Evolutionary conservation across 2,888 invertebrate species (phyloP).

Genomic region (Aethes cnicana): DNA sequence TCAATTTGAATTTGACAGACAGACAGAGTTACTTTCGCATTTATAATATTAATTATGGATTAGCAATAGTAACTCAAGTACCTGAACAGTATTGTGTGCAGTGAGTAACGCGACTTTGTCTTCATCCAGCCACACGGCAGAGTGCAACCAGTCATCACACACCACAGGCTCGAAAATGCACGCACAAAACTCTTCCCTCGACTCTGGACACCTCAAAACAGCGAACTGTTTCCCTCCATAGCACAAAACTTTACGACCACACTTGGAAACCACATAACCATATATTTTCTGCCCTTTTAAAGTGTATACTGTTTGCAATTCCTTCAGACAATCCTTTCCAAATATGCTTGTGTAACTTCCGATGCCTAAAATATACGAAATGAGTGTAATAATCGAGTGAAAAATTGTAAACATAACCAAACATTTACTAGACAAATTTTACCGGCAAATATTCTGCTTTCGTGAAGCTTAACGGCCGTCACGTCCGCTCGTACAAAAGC

Average conservation of each 20-base stretch:
- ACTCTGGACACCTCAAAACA: slow-evolving; percentile 36
- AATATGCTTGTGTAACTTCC: slow-evolving; percentile 72
- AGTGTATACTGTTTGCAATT: slow-evolving; percentile 44
- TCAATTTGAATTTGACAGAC: no score
- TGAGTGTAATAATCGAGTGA: slow-evolving; percentile 7
- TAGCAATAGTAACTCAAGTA: slow-evolving; percentile 37
- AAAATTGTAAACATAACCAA: slow-evolving; percentile 33
- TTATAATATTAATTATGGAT: background rate
- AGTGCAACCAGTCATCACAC: slow-evolving; percentile 86
- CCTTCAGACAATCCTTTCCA: slow-evolving; percentile 40
- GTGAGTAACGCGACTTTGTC: slow-evolving; percentile 81
- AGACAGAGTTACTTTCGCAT: no score
- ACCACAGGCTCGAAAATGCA: slow-evolving; percentile 46
- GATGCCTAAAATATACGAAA: slow-evolving; percentile 71
- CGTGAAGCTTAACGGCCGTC: slow-evolving; percentile 72
- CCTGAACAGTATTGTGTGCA: slow-evolving; percentile 85
- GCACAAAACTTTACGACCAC: slow-evolving; percentile 60
- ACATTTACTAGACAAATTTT: slow-evolving; percentile 36
- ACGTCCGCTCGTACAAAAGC: slow-evolving; percentile 67
- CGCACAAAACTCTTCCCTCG: slow-evolving; percentile 33
- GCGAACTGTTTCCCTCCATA: slow-evolving; percentile 83
- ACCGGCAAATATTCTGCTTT: slow-evolving; percentile 74
- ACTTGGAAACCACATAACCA: slow-evolving; percentile 68
- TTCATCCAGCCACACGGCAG: slow-evolving; percentile 75
- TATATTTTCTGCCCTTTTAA: slow-evolving; percentile 82